A percentile compares a stretch with the other conserved stretches of the same genome.
These are phyloP conservation scores for Orthonyx spaldingii DNA, from an alignment of 2,113 vertebrate genomes.

Conservation along the genomic window DNA sequence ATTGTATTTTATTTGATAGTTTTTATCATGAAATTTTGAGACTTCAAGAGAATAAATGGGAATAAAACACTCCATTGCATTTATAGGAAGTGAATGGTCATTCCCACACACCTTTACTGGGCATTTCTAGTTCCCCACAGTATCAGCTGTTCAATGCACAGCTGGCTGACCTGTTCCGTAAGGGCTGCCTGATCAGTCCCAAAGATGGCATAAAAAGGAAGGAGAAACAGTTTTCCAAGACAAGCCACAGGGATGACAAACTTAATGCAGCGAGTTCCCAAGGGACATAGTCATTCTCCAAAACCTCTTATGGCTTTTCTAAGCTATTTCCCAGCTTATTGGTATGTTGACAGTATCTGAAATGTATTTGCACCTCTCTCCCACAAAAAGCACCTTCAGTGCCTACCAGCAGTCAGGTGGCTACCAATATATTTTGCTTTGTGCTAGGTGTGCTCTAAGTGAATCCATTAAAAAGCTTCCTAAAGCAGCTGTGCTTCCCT, in stretches of 20 bases:
- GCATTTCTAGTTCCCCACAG: fast-evolving
- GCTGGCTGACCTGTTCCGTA: neutral
- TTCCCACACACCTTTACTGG: neutral
- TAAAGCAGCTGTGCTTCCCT: neutral
- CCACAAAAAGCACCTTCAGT: neutral
- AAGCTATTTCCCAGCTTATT: neutral
- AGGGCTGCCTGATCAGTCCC: neutral
- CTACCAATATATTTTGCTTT: neutral
- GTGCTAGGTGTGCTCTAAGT: neutral
- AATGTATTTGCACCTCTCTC: neutral
- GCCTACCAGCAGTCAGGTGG: neutral
- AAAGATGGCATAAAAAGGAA: neutral
- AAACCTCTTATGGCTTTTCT: neutral
- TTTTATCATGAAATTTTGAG: neutral
- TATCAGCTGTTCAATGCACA: neutral
- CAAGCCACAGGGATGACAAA: neutral
- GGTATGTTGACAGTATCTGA: neutral
- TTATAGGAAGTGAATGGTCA: neutral
- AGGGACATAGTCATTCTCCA: neutral
- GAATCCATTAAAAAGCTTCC: neutral
- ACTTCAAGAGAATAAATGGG: neutral
- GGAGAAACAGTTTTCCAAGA: neutral
- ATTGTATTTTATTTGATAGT: neutral
- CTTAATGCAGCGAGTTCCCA: neutral
- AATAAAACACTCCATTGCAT: neutral